These are phyloP conservation scores for Thryonomys swinderianus DNA, from an alignment of 2,113 vertebrate genomes.

Conservation along the genomic window DNA sequence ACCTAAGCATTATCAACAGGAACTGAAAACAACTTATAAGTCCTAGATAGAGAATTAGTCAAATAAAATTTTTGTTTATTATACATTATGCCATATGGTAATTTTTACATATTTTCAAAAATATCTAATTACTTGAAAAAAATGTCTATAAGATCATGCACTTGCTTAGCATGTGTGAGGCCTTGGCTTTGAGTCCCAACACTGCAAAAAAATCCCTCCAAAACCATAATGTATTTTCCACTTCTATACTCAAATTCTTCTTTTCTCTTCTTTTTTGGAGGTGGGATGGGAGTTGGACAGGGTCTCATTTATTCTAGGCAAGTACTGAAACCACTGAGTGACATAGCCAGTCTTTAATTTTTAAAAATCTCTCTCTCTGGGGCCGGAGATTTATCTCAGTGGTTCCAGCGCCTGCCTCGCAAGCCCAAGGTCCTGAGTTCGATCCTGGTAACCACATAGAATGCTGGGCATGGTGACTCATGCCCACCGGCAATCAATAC, in stretches of 20 bases:
- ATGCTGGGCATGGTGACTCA: no score
- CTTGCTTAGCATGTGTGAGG: background rate
- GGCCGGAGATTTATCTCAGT: no score
- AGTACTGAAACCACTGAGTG: background rate
- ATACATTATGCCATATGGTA: background rate
- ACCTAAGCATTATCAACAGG: slow-evolving; percentile 20
- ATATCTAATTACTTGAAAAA: slow-evolving; percentile 37
- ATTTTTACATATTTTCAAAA: slow-evolving; percentile 25
- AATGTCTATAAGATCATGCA: background rate
- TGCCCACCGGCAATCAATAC: no score
- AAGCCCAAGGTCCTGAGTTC: no score
- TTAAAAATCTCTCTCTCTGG: background rate
- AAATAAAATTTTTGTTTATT: background rate
- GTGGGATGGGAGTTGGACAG: background rate
- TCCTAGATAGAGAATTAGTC: background rate
- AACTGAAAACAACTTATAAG: background rate
- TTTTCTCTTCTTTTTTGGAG: background rate
- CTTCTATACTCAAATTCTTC: background rate
- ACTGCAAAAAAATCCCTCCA: background rate
- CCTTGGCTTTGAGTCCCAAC: background rate
- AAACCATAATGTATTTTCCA: background rate
- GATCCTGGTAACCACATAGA: no score
- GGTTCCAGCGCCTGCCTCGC: no score
- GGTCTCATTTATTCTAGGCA: background rate
- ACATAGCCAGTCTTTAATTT: background rate